Evolutionary conservation across 2,888 invertebrate genomes (phyloP), one percentile per base, ranked within the genome.

Genomic region (Creontiades dilutus): DNA sequence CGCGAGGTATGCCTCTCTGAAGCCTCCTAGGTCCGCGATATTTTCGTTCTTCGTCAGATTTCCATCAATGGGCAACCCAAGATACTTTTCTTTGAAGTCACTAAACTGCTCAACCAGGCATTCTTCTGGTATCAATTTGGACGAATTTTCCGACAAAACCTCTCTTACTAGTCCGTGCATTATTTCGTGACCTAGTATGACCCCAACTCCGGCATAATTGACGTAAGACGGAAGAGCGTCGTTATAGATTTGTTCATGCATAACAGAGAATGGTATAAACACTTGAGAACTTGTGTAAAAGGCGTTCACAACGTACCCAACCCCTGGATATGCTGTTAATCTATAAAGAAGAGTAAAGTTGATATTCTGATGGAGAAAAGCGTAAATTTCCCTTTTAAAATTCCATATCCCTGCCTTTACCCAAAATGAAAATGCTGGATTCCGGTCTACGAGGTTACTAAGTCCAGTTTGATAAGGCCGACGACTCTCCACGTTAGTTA

Each of bases 21-120:
- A 61, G 19, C 85, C 85, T 57, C 37, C 85, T 37, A 57, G 61
- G 23, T 85, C 85, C 12, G 85, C 85, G 37, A 61, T n/a, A 46
- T 85, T 85, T 61, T 85, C 85, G 5, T 61, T 13, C 12, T 57
- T 61, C n/a, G 85, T 61, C 9, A 7, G 14, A 4, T 12, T 27
- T 28, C 85, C 85, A n/a, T 82, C n/a, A 11, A 82, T 19, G 9
- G 48, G 19, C 52, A 52, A 23, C n/a, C 52, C 82, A 52, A 52
- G 27, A 78, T 78, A 47, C 23, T 19, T 82, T 19, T 52, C 47
- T 2, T 48, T 52, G 55, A 85, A 85, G 16, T 19, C 19, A 23
- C 46, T 37, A n/a, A 85, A 85, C 55, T 85, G 85, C 0, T 85
- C 28, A 27, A 85, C 28, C 47, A 85, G 37, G 13, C 85, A 85